phyloP scores from a whole-genome alignment of 2,888 invertebrate genomes.

The Drosophila barbarae region DNA sequence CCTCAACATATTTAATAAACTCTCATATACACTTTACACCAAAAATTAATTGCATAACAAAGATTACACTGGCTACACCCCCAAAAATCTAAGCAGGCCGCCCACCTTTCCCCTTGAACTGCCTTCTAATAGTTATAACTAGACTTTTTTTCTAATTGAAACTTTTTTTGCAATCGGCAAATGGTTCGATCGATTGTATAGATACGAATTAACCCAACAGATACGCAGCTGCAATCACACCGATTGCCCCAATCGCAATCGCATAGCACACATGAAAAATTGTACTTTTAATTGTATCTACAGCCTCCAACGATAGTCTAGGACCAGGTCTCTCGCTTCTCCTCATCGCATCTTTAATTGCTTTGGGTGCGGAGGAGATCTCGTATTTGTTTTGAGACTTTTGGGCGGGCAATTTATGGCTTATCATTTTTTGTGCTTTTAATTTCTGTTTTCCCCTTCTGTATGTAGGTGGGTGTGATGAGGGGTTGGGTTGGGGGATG shows the following conservation, averaged over 20 bases:
- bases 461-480: constrained; percentile 26
- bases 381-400: constrained; percentile 49
- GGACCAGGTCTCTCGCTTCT: constrained; percentile 12
- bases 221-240: constrained; percentile 37
- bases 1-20: not conserved
- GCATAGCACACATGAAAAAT: constrained; percentile 56
- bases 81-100: constrained; percentile 24
- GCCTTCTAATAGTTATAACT: constrained; percentile 35
- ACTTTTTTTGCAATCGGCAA: constrained; percentile 33
- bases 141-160: constrained; percentile 57
- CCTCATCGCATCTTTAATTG: constrained; percentile 57
- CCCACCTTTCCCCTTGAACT: constrained; percentile 14
- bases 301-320: constrained; percentile 12
- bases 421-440: constrained; percentile 47
- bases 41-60: constrained; percentile 76
- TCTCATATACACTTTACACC: not conserved
- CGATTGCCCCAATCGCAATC: constrained; percentile 43
- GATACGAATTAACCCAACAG: constrained; percentile 63
- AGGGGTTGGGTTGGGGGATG: constrained; percentile 2
- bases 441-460: constrained; percentile 23
- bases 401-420: constrained; percentile 47
- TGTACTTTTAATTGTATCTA: constrained; percentile 54
- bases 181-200: constrained; percentile 58
- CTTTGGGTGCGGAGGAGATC: constrained; percentile 38
- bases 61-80: constrained; percentile 69